Conservation (phyloP, 2,113 vertebrate species). For the Pycnonotus jocosus region DNA sequence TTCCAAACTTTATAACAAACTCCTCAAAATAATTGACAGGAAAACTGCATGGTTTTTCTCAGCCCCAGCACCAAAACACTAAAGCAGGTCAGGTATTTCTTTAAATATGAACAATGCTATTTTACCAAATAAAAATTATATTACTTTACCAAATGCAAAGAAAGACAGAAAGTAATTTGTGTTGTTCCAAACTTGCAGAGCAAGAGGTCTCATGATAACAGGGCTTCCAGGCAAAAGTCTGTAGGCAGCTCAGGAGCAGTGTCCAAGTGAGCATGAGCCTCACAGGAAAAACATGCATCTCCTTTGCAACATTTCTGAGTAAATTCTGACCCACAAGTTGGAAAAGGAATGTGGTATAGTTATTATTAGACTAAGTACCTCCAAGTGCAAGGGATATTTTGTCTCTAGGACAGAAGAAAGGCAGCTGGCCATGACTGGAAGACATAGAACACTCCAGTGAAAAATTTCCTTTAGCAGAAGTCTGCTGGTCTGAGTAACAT, state of each 20-base stretch:
- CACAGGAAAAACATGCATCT: background rate
- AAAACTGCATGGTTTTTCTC: background rate
- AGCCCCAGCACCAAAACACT: background rate
- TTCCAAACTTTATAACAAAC: background rate
- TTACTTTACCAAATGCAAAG: background rate
- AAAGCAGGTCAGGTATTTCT: background rate
- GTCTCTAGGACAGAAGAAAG: background rate
- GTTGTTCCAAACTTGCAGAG: background rate
- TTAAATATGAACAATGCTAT: background rate
- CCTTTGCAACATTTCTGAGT: background rate
- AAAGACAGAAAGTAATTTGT: background rate
- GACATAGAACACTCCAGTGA: background rate
- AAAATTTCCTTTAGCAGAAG: background rate
- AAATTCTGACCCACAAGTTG: background rate
- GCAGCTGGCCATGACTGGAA: background rate
- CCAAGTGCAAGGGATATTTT: background rate
- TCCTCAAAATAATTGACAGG: background rate
- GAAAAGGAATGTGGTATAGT: background rate
- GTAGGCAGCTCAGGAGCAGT: background rate
- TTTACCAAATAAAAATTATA: background rate
- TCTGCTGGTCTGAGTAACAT: background rate
- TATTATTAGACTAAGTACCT: background rate
- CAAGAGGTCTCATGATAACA: background rate
- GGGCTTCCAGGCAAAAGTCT: background rate
- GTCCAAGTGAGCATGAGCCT: background rate